Evolutionary conservation across 2,888 invertebrate genomes (phyloP).

Genomic region (Leucoptera coffeella): DNA sequence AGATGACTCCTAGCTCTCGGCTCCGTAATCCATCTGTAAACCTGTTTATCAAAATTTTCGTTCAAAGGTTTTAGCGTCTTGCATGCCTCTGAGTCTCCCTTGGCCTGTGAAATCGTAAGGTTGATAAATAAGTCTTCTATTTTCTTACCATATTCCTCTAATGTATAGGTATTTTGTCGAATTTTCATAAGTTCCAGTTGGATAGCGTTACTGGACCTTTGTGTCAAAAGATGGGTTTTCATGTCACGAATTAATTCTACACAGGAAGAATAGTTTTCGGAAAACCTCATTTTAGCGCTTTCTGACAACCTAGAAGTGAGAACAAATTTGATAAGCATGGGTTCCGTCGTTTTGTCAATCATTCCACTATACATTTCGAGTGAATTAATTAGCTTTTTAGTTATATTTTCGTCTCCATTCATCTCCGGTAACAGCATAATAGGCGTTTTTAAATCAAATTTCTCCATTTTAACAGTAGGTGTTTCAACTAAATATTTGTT

Average conservation of each 20-base stretch:
- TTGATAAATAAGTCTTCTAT: conserved; percentile 1
- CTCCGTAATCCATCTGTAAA: conserved; percentile 1
- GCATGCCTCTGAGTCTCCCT: background rate
- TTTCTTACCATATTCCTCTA: background rate
- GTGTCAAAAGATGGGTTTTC: background rate
- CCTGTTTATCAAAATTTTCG: conserved; percentile 1
- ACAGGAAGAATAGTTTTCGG: too few species aligned
- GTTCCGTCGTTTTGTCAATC: too few species aligned
- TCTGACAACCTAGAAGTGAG: too few species aligned
- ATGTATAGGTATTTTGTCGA: background rate
- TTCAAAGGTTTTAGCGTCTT: conserved; percentile 1
- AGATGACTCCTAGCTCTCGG: background rate
- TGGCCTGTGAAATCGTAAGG: conserved; percentile 1
- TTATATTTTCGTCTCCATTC: too few species aligned
- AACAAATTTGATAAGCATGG: too few species aligned
- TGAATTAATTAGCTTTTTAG: too few species aligned
- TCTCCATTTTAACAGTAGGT: too few species aligned
- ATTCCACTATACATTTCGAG: too few species aligned
- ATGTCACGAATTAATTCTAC: background rate
- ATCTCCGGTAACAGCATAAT: too few species aligned
- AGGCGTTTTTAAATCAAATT: too few species aligned
- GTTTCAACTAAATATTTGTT: too few species aligned
- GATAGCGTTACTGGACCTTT: background rate
- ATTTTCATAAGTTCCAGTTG: background rate
- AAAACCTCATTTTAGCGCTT: too few species aligned